phyloP scores from a whole-genome alignment of 2,113 vertebrate genomes.

The Glareola pratincola region DNA sequence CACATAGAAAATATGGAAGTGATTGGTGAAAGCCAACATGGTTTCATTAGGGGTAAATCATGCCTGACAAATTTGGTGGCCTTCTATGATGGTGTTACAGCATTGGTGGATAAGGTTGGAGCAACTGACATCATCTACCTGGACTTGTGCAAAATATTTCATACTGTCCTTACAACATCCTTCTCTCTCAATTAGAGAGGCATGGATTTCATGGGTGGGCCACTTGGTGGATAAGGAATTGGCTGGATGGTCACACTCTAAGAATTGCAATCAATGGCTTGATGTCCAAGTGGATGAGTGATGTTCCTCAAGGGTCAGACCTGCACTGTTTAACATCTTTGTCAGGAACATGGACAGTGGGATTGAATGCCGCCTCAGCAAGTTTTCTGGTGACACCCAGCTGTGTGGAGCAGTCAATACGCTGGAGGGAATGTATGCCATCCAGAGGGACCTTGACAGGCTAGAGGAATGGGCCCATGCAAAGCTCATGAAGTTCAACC shows the following conservation, averaged over 20 bases:
- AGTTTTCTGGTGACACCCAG: not conserved
- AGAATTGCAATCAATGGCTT: not conserved
- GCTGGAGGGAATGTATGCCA: not conserved
- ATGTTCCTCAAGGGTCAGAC: not conserved
- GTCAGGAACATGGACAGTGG: not conserved
- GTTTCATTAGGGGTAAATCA: not conserved
- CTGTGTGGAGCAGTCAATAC: not conserved
- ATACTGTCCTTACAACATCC: not conserved
- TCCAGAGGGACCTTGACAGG: not conserved
- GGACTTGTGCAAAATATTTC: not conserved
- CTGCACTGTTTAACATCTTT: not conserved
- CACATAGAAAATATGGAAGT: not conserved
- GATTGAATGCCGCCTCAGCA: not conserved
- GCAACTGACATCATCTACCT: not conserved
- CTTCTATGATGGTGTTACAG: not conserved
- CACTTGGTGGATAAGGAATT: not conserved
- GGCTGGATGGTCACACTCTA: not conserved
- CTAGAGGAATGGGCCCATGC: not conserved
- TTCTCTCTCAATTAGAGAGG: not conserved
- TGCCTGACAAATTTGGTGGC: not conserved
- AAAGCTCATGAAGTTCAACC: not conserved
- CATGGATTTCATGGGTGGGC: not conserved
- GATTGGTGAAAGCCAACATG: not conserved
- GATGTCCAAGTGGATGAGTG: not conserved
- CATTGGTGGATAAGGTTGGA: not conserved